Base-by-base conservation (phyloP, 2,888 invertebrate genomes). In the Synergus japonicus region DNA sequence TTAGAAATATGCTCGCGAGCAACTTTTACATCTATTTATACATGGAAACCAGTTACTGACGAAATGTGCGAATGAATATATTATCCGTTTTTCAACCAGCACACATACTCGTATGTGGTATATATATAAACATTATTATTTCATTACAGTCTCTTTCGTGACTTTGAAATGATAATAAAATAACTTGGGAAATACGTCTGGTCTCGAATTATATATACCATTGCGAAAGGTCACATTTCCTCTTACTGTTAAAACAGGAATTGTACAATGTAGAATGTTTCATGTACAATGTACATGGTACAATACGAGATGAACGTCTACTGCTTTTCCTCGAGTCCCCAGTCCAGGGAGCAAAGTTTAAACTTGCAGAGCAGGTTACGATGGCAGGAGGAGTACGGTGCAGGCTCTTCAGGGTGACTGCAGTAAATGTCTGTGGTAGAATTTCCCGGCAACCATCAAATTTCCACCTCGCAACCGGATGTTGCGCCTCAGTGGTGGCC, bases 381-480 rank as follows among this genome's bases (percentile, higher is more conserved):
- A 37, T 54, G 41, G 49, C 65, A 73, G 49, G 43, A 73, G 49
- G 43, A 29, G 29, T 54, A n/a, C 22, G 22, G 54, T 37, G 37
- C 37, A 49, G 37, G 29, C 54, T 54, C 73, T 54, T 73, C 37
- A 73, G n/a, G 29, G 54, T 37, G 49, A 73, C 73, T 73, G 73
- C 73, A 44, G 67, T 67, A 22, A 67, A 67, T 67, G 67, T 46
- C 67, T 46, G 22, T 18, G 49, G 73, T 73, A 54, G 73, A 73
- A 49, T 73, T 73, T 73, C 10, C 46, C 54, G n/a, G 41, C n/a
- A 73, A 54, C 73, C 73, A 73, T 73, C 73, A 73, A 73, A 73
- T 73, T 73, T 54, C 73, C 73, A 73, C 73, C 73, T 73, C 41
- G 37, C 73, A 73, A 73, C 73, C 54, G 73, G 73, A 73, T 73